A percentile compares a stretch with the other conserved stretches of the same genome.
These are phyloP conservation scores for Agonum fuliginosum DNA, from an alignment of 2,888 invertebrate species.

Conservation along the genomic window DNA sequence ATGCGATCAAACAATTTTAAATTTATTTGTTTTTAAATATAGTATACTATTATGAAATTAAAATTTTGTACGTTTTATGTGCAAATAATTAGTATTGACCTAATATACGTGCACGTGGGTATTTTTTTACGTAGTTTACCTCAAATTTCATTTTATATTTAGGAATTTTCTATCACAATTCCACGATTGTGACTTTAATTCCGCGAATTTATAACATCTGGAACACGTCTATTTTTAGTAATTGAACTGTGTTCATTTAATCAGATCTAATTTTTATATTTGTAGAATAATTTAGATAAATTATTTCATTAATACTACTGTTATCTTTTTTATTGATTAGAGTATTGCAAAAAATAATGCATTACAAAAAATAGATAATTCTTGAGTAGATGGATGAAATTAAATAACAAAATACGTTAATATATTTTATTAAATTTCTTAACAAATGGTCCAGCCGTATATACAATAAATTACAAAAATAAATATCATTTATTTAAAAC, in stretches of 20 bases:
- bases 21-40: too few relatives aligned
- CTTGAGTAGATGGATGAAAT: conserved; percentile 3
- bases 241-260: background rate
- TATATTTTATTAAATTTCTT: conserved; percentile 4
- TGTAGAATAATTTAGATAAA: background rate
- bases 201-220: background rate
- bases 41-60: too few relatives aligned
- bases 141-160: background rate
- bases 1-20: too few relatives aligned
- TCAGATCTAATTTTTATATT: conserved; percentile 6
- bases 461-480: conserved; percentile 52
- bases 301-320: conserved; percentile 5
- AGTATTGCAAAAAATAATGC: background rate
- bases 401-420: background rate
- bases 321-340: background rate
- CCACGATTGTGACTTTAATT: background rate
- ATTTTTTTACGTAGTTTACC: background rate
- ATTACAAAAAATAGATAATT: too few relatives aligned
- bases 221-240: background rate
- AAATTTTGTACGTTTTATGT: conserved; percentile 43
- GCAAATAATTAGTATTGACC: conserved; percentile 36
- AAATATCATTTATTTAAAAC: conserved; percentile 41
- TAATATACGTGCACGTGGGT: background rate
- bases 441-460: conserved; percentile 28
- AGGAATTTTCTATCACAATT: background rate